Evolutionary conservation across 2,797 vertebrate genomes (phyloP).

Genomic region (Chelon auratus): DNA sequence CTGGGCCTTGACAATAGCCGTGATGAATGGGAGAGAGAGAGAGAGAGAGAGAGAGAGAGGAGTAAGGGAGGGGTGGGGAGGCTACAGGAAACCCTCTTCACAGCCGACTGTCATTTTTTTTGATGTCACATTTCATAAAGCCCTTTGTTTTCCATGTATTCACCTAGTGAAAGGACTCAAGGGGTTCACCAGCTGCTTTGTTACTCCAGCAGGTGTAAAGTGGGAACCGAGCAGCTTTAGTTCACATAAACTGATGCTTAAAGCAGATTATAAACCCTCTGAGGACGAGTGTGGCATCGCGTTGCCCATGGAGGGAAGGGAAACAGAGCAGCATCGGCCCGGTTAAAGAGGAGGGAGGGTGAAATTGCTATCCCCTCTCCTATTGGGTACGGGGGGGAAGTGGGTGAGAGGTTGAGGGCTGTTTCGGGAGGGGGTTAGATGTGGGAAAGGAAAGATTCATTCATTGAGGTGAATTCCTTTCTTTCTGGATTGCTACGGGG

Average conservation of each 20-base stretch:
- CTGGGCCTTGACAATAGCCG: slow-evolving; percentile 74
- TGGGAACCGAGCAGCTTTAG: slow-evolving; percentile 29
- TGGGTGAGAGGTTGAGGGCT: slow-evolving; percentile 84
- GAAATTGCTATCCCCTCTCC: slow-evolving; percentile 60
- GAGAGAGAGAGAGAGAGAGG: slow-evolving; percentile 47
- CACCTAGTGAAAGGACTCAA: slow-evolving; percentile 15
- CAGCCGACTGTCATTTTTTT: slow-evolving; percentile 60
- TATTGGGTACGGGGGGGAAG: slow-evolving; percentile 72
- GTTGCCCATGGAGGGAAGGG: slow-evolving; percentile 18
- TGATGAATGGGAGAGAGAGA: slow-evolving; percentile 70
- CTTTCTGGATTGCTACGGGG: background rate
- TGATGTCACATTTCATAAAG: slow-evolving; percentile 48
- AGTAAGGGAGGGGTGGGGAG: slow-evolving; percentile 21
- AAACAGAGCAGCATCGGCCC: slow-evolving; percentile 5
- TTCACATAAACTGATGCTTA: slow-evolving; percentile 39
- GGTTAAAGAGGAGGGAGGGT: slow-evolving; percentile 49
- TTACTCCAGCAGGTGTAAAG: slow-evolving; percentile 47
- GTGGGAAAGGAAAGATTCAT: slow-evolving; percentile 56
- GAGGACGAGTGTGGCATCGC: slow-evolving; percentile 41
- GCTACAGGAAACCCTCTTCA: slow-evolving; percentile 55
- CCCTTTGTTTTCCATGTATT: slow-evolving; percentile 53
- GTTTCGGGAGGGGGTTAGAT: slow-evolving; percentile 36
- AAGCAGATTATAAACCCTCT: slow-evolving; percentile 34
- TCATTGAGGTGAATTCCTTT: slow-evolving; percentile 48
- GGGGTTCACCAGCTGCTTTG: slow-evolving; percentile 15